Evolutionary conservation across 1,140 invertebrate species (phyloP), one percentile per base, ranked within the genome.

Genomic region (Nylanderia fulva): DNA sequence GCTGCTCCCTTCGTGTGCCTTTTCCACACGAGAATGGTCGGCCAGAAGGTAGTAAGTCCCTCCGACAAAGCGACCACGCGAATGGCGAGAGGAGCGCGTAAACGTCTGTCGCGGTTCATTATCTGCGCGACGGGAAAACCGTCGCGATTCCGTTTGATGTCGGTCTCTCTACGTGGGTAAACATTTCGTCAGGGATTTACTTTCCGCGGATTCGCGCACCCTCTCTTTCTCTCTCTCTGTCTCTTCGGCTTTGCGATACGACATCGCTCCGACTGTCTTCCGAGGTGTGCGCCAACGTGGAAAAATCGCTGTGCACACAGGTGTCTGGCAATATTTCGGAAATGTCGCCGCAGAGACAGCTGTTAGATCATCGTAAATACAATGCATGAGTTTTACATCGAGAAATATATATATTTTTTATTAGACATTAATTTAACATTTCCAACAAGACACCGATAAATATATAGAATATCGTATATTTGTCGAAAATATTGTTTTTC

Each of bases 121-220:
- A 90, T 91, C 91, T 84, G 77, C 33, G 71, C 33, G 71, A 71
- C 68, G 85, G 64, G 83, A 86, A n/a, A 48, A 48, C 3, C 86
- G n/a, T n/a, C 74, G 79, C 63, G 76, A 85, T 88, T 90, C 85
- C 88, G 90, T 92, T 92, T 92, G 91, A 91, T 86, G 86, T 89
- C 85, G 76, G 88, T 39, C 29, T 15, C 29, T 15, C 56, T 66
- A 85, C 90, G 85, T 86, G 76, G 87, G 88, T 69, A 92, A 92
- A 92, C 91, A 92, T 77, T 91, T 52, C 85, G 58, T 86, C 52
- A 18, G 24, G 29, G 84, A 72, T 90, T 90, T 86, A 87, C 88
- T 86, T 90, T 90, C 86, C 82, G 85, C 80, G 84, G 85, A 88
- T 85, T 48, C 36, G 24, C 56, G 36, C 48, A 85, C 85, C 74